phyloP scores from a whole-genome alignment of 2,888 invertebrate genomes.

The Philereme vetulata region DNA sequence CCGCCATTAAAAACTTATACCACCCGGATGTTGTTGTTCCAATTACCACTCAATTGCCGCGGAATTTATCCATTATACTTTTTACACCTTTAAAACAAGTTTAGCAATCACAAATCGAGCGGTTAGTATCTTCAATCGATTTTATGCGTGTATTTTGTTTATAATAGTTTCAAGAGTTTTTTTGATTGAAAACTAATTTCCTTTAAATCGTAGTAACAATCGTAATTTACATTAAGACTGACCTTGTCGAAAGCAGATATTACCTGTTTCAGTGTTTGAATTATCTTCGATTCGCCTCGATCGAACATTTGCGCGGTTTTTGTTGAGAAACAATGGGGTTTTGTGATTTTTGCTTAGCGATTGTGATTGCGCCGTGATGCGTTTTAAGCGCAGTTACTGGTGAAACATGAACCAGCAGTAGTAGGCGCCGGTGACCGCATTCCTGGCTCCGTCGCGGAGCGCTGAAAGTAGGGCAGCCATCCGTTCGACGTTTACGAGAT shows the following conservation, averaged over 20 bases:
- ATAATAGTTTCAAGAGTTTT: conserved; percentile 11
- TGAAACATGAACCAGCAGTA: conserved; percentile 49
- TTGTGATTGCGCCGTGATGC: conserved; percentile 24
- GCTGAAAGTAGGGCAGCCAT: conserved; percentile 71
- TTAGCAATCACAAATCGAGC: conserved; percentile 34
- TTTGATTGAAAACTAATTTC: conserved; percentile 13
- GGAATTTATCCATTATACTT: conserved; percentile 33
- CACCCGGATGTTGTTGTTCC: conserved; percentile 12
- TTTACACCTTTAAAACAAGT: conserved; percentile 26
- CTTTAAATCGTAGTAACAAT: conserved; percentile 1
- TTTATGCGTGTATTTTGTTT: conserved; percentile 28
- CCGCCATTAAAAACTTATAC: conserved; percentile 18
- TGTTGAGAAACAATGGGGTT: conserved; percentile 32
- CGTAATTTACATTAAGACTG: conserved; percentile 3
- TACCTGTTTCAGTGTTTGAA: conserved; percentile 20
- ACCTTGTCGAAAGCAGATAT: conserved; percentile 22
- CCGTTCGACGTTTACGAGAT: conserved; percentile 62
- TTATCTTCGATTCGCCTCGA: conserved; percentile 26
- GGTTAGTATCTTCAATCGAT: conserved; percentile 34
- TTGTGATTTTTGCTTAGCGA: conserved; percentile 31
- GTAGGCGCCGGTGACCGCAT: conserved; percentile 73
- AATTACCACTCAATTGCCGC: conserved; percentile 23
- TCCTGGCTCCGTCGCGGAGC: conserved; percentile 60
- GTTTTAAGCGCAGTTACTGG: conserved; percentile 41
- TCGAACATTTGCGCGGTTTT: conserved; percentile 27